Percentiles rank a stretch among this genome's conserved stretches.
These are phyloP conservation scores for Brachionus koreanus DNA, from an alignment of 1,140 invertebrate genomes.

Conservation along the genomic window DNA sequence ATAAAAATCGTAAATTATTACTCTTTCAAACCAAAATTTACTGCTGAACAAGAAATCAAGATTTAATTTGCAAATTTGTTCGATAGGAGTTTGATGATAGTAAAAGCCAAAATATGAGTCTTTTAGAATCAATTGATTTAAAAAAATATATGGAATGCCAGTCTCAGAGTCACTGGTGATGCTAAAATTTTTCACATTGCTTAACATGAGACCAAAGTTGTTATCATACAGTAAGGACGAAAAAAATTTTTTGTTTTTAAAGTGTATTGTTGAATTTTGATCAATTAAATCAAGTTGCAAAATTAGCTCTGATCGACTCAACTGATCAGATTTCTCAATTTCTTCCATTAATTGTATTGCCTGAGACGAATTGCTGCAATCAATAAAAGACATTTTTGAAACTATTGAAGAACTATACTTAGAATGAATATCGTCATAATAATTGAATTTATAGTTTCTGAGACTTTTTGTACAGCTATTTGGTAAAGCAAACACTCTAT, in stretches of 20 bases:
- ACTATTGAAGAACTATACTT: not conserved
- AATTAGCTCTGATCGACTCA: not conserved
- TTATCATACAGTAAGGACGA: not conserved
- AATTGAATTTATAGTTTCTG: not conserved
- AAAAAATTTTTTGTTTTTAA: not conserved
- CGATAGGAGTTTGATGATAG: not conserved
- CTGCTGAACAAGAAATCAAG: not conserved
- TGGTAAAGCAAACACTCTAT: not conserved
- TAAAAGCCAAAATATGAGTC: not conserved
- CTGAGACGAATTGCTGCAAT: not conserved
- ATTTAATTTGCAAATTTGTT: not conserved
- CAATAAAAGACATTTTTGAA: not conserved
- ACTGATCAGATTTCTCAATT: not conserved
- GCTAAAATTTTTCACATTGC: not conserved
- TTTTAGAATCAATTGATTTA: not conserved
- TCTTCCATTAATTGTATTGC: not conserved
- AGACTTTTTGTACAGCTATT: not conserved
- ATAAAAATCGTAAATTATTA: not conserved
- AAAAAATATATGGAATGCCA: not conserved
- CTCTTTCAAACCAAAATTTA: not conserved
- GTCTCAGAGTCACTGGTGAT: not conserved
- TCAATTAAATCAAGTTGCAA: not conserved
- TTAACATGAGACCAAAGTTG: not conserved
- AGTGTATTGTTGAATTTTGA: not conserved
- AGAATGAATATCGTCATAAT: not conserved